A percentile compares a stretch with the other conserved stretches of the same genome.
Evolutionary conservation across 2,113 vertebrate species (phyloP).

Genomic region (Acrocephalus arundinaceus): DNA sequence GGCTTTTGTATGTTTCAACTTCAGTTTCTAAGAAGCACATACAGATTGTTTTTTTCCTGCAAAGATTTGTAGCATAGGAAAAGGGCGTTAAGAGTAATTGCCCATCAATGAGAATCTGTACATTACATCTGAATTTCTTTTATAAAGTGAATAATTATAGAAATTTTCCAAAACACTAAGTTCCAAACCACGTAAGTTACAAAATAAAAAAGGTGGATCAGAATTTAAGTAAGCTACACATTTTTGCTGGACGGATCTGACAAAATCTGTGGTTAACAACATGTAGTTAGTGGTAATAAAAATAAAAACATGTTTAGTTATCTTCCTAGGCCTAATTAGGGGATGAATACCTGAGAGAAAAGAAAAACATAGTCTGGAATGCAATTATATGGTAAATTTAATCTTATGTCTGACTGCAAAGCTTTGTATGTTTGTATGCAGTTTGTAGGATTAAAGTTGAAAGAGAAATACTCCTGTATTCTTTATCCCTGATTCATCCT

Average conservation of each 20-base stretch:
- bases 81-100: neutral
- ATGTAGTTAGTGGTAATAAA: neutral
- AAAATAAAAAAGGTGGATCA: neutral
- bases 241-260: neutral
- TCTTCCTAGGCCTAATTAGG: constrained; percentile 19
- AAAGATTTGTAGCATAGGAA: neutral
- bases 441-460: neutral
- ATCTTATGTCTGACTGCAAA: neutral
- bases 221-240: neutral
- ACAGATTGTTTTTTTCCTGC: neutral
- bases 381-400: neutral
- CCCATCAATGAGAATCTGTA: neutral
- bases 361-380: neutral
- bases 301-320: neutral
- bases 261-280: neutral
- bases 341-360: neutral
- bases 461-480: constrained; percentile 9
- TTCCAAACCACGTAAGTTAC: neutral
- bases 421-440: neutral
- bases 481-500: neutral
- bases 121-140: neutral
- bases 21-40: neutral
- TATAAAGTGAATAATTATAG: neutral
- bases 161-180: neutral
- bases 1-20: constrained; percentile 1